Evolutionary conservation across 2,888 invertebrate genomes (phyloP), one percentile per base, ranked within the genome.

Genomic region (Priapulus caudatus): DNA sequence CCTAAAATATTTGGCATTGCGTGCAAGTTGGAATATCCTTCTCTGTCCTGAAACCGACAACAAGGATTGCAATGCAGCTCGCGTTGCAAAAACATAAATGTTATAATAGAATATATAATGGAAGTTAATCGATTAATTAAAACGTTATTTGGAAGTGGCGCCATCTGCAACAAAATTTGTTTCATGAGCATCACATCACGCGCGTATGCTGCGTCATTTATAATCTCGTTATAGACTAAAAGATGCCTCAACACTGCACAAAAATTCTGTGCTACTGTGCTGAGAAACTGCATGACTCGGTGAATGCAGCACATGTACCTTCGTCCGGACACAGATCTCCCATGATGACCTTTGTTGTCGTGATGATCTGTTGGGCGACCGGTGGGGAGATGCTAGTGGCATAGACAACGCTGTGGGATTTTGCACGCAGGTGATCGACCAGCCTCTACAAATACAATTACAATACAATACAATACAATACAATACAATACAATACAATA

Each of bases 371-470:
- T 68, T 87, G 86, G 16, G 84, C 84, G 45, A 95, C 80, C 4
- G 90, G 84, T 51, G 95, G 85, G 43, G 93, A 80, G 86, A 95
- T 89, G 49, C 83, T 78, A 61, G 81, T 79, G 45, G 89, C 91
- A 73, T 95, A 92, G 61, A 2, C 5, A 59, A 84, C 81, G 52
- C 87, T 89, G 71, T 89, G 87, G 58, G 92, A 90, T 61, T 81
- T 72, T 48, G 78, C 76, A 60, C 87, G 78, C 60, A 97, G 73
- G 70, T 83, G 81, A 64, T 81, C 74, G 58, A 93, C 82, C 51
- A 93, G 73, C 64, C 75, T 74, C 81, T 83, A 69, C 21, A 75
- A 74, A 45, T 52, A 53, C 57, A 57, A 48, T 16, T 45, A n/a
- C 18, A 16, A 15, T n/a, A 15, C 10, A 10, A 16, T 45, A 15